A percentile compares a stretch with the other conserved stretches of the same genome.
phyloP scores from a whole-genome alignment of 2,797 vertebrate species.

The Gymnoscopelus braueri region DNA sequence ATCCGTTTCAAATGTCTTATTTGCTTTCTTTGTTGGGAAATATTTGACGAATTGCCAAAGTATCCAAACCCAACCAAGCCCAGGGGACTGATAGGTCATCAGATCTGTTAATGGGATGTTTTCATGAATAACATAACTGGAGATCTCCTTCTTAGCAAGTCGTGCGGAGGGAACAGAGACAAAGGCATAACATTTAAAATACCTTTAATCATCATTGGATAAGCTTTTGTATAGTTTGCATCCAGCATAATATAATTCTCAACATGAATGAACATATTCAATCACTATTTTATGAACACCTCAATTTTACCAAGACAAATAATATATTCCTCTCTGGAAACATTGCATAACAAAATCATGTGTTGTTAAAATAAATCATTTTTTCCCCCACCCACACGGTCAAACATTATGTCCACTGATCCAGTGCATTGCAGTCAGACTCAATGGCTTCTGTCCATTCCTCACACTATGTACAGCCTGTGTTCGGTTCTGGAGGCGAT shows the following conservation, averaged over 20 bases:
- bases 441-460: constrained; percentile 39
- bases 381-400: constrained; percentile 34
- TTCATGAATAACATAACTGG: background rate
- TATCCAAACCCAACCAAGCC: constrained; percentile 19
- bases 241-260: constrained; percentile 60
- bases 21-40: constrained; percentile 27
- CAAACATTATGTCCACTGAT: constrained; percentile 31
- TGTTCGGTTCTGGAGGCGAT: constrained; percentile 33
- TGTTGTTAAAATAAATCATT: constrained; percentile 22
- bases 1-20: constrained; percentile 20
- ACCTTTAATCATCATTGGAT: constrained; percentile 71
- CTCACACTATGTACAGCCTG: constrained; percentile 25
- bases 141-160: background rate
- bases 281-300: constrained; percentile 47
- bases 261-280: constrained; percentile 58
- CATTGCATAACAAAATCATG: constrained; percentile 51
- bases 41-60: constrained; percentile 26
- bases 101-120: constrained; percentile 10
- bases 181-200: constrained; percentile 66
- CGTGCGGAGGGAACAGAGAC: constrained; percentile 24
- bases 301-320: constrained; percentile 52
- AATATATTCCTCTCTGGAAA: constrained; percentile 28
- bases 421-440: constrained; percentile 52
- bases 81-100: constrained; percentile 17
- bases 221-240: constrained; percentile 64